Percentiles rank a stretch among this genome's conserved stretches.
Evolutionary conservation across 2,797 vertebrate genomes (phyloP).

Genomic region (Eurystomus glaucurus): DNA sequence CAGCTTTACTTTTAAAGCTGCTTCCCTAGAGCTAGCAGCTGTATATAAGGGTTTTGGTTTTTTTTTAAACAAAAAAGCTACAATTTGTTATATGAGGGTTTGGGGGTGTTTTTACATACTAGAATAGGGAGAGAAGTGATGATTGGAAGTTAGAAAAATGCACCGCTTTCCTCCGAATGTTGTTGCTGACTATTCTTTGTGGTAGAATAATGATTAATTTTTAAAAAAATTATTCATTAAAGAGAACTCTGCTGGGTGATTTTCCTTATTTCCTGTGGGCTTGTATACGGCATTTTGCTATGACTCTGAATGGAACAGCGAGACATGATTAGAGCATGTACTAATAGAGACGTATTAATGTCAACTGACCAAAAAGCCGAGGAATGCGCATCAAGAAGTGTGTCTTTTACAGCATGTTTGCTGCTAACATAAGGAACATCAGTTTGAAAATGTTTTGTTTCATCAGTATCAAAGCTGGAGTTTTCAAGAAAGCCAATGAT

Average conservation of each 20-base stretch:
- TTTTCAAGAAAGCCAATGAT: neutral
- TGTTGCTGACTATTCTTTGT: neutral
- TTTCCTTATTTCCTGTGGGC: neutral
- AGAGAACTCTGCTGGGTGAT: neutral
- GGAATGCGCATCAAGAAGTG: neutral
- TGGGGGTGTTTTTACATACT: neutral
- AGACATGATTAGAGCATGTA: neutral
- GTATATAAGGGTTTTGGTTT: neutral
- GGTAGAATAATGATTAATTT: conserved; percentile 21
- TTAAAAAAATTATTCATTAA: neutral
- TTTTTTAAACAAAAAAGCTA: neutral
- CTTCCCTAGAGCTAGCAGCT: neutral
- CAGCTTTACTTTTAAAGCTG: neutral
- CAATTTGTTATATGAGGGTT: neutral
- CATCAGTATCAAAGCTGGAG: neutral
- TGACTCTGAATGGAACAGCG: neutral
- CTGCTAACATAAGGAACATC: neutral
- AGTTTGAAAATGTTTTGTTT: neutral
- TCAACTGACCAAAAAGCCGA: neutral
- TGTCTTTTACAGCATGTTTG: neutral
- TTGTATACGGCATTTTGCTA: neutral
- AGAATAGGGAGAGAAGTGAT: neutral
- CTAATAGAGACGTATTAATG: neutral
- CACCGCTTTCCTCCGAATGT: neutral
- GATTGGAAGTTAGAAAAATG: neutral